Base-by-base conservation (phyloP, 1,140 invertebrate species). In the Aphelinus certus region DNA sequence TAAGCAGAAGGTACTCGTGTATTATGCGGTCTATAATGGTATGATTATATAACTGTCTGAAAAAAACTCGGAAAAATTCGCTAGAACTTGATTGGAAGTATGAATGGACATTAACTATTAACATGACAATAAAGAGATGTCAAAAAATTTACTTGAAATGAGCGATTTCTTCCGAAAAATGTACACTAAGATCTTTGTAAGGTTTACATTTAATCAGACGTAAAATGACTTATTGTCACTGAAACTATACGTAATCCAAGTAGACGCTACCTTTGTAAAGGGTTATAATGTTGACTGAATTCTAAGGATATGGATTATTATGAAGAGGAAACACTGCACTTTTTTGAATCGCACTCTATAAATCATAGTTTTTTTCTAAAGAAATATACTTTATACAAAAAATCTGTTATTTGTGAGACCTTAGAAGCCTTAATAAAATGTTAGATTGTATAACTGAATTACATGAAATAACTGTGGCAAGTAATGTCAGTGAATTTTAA, bases 271-370 rank as follows among this genome's bases (percentile, higher is more conserved):
- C 45, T 55, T 58, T 77, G 56, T 77, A 75, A 73, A 62, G 46
- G 49, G 65, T 42, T 10, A 67, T 51, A 71, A 81, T 81, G 84
- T 86, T 86, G 84, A 85, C 84, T 86, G 84, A 86, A 86, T 86
- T 83, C 84, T 86, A 86, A 84, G 84, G 83, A 85, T 83, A 85
- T 63, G 9, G 57, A 74, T 68, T 74, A 46, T 58, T 45, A 68
- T 63, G 65, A 74, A 51, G 42, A 74, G n/a, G 9, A 70, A 70
- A 70, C 72, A 83, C 68, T 84, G 83, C 84, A 86, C 84, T 79
- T 85, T 84, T 85, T 86, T 84, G 79, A 85, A 79, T 80, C 72
- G 84, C 84, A 86, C 84, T 77, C 69, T 75, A 80, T 76, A 68
- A 76, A 45, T 75, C 60, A 75, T 81, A 81, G 77, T 81, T 85